These are phyloP conservation scores for Cheumatopsyche charites DNA, from an alignment of 1,140 invertebrate species.

Conservation along the genomic window DNA sequence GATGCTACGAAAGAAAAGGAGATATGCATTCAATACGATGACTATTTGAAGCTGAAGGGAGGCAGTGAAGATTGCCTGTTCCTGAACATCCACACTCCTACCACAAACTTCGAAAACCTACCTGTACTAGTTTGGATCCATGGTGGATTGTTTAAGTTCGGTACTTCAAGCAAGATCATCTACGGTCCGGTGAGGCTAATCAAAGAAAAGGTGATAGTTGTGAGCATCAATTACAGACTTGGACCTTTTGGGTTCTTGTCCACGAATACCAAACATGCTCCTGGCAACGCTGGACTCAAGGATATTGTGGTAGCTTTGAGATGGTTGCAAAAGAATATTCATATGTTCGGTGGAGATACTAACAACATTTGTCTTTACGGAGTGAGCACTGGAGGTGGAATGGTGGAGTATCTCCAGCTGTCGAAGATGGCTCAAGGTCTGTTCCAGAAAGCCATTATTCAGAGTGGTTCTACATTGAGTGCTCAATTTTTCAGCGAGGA, in stretches of 20 bases:
- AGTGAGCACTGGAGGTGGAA: conserved; percentile 58
- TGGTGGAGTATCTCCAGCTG: conserved; percentile 55
- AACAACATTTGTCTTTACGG: conserved; percentile 58
- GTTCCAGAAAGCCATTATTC: conserved; percentile 62
- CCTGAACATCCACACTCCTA: conserved; percentile 54
- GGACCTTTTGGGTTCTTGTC: conserved; percentile 71
- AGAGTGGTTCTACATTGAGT: conserved; percentile 72
- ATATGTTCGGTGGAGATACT: conserved; percentile 58
- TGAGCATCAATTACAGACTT: conserved; percentile 72
- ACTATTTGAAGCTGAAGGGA: conserved; percentile 28
- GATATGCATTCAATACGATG: conserved; percentile 39
- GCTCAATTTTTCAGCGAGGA: conserved; percentile 64
- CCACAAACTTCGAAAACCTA: conserved; percentile 49
- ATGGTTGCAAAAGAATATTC: conserved; percentile 65
- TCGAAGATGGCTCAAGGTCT: conserved; percentile 54
- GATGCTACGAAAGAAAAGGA: conserved; percentile 55
- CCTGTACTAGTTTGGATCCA: conserved; percentile 73
- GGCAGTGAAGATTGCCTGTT: conserved; percentile 54
- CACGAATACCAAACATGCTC: conserved; percentile 62
- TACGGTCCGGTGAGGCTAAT: conserved; percentile 68
- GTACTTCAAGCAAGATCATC: conserved; percentile 60
- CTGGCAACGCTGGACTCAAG: conserved; percentile 66
- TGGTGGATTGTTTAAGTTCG: conserved; percentile 66
- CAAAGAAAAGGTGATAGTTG: conserved; percentile 68
- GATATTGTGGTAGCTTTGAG: conserved; percentile 64